Conservation (phyloP, 2,888 invertebrate genomes). For the Drosophila planitibia region DNA sequence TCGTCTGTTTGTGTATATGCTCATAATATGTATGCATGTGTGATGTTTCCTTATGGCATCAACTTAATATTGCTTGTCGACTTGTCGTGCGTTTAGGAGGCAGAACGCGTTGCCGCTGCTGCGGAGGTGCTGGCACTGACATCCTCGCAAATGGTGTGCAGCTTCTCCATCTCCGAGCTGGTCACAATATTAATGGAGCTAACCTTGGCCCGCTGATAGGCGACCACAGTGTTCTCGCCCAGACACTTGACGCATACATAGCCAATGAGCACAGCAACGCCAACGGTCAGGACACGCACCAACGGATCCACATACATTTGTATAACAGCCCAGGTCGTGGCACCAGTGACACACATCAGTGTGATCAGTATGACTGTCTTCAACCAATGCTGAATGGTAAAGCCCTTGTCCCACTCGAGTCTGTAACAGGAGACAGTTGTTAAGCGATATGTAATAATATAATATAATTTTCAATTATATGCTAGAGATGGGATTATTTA, state of each 20-base stretch:
- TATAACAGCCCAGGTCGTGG: constrained; percentile 92
- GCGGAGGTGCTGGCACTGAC: constrained; percentile 73
- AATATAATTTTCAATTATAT: background rate
- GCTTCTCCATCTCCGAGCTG: constrained; percentile 83
- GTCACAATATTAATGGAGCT: constrained; percentile 92
- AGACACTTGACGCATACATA: constrained; percentile 95
- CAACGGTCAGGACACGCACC: constrained; percentile 92
- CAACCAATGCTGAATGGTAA: constrained; percentile 93
- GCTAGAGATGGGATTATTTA: background rate
- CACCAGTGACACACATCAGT: constrained; percentile 91
- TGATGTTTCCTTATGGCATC: constrained; percentile 40
- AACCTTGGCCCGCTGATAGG: constrained; percentile 96
- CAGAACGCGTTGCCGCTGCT: constrained; percentile 39
- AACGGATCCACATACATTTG: constrained; percentile 92
- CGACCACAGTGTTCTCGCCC: constrained; percentile 94
- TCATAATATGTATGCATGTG: constrained; percentile 12
- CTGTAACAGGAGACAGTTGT: constrained; percentile 82
- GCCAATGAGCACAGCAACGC: constrained; percentile 92
- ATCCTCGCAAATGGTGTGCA: constrained; percentile 85
- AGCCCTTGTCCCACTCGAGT: constrained; percentile 93
- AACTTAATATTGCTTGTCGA: background rate
- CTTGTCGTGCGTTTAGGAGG: constrained; percentile 42
- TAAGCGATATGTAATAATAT: background rate
- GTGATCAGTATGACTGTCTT: constrained; percentile 92
- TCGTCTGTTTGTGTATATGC: constrained; percentile 44